A percentile compares a stretch with the other conserved stretches of the same genome.
Conservation (phyloP, 2,888 invertebrate genomes). For the Autographa gamma region DNA sequence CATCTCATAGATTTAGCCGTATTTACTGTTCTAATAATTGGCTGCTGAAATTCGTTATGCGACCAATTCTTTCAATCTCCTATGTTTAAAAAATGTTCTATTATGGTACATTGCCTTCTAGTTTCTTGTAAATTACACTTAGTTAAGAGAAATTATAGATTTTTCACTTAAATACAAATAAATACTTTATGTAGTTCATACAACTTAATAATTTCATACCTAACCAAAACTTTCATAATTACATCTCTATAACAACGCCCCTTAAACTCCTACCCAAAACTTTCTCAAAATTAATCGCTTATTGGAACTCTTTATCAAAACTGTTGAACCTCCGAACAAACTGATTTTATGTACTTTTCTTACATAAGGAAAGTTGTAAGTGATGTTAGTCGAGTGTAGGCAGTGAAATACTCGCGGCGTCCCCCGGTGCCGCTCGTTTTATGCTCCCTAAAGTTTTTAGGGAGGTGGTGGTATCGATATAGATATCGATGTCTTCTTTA, state of each 20-base stretch:
- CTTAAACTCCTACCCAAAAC: conserved; percentile 24
- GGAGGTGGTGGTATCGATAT: conserved; percentile 47
- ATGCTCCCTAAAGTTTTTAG: conserved; percentile 60
- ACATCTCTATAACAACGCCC: conserved; percentile 1
- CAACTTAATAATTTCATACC: too few relatives aligned
- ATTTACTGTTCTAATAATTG: too few relatives aligned
- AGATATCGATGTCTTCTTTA: conserved; percentile 12
- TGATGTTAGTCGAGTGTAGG: conserved; percentile 64
- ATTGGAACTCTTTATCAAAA: conserved; percentile 51
- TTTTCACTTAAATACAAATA: too few relatives aligned
- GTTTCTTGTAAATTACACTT: too few relatives aligned
- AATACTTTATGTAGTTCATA: too few relatives aligned
- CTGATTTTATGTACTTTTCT: conserved; percentile 32
- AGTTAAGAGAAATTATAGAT: background rate
- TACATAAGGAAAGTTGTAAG: conserved; percentile 67
- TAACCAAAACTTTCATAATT: background rate
- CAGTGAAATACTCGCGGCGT: conserved; percentile 69
- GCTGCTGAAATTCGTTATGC: too few relatives aligned
- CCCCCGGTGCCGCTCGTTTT: conserved; percentile 60
- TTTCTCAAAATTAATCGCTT: conserved; percentile 48
- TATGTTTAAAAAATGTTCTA: too few relatives aligned
- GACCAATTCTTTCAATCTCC: too few relatives aligned
- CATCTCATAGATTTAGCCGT: too few relatives aligned
- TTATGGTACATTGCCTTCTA: too few relatives aligned
- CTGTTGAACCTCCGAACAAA: conserved; percentile 27